phyloP scores from a whole-genome alignment of 2,113 vertebrate genomes.

The Tachysurus fulvidraco region DNA sequence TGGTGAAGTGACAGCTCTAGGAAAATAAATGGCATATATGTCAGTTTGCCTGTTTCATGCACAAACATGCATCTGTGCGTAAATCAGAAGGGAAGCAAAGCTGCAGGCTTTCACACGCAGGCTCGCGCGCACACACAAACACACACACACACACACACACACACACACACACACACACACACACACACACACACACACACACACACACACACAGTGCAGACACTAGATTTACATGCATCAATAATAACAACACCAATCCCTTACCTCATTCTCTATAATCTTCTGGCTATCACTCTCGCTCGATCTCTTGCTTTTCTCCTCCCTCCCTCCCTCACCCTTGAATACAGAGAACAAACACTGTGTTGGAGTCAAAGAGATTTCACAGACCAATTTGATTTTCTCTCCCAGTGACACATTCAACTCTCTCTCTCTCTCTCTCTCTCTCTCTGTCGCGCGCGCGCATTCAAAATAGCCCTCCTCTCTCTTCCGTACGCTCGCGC shows the following conservation, averaged over 20 bases:
- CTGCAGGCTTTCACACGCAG: conserved; percentile 20
- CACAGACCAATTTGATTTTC: conserved; percentile 66
- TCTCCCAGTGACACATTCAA: conserved; percentile 60
- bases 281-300: conserved; percentile 43
- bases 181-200: conserved; percentile 31
- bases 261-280: conserved; percentile 70
- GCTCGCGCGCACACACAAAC: neutral
- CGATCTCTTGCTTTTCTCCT: conserved; percentile 57
- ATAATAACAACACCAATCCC: conserved; percentile 49
- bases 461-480: conserved; percentile 60
- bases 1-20: conserved; percentile 45
- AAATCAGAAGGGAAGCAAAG: conserved; percentile 8
- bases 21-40: conserved; percentile 36
- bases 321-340: conserved; percentile 53
- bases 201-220: conserved; percentile 51
- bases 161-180: conserved; percentile 37
- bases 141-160: conserved; percentile 40
- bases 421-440: conserved; percentile 44
- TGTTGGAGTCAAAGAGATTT: conserved; percentile 75
- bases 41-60: conserved; percentile 44
- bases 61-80: conserved; percentile 47
- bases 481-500: conserved; percentile 42
- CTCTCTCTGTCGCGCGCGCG: conserved; percentile 13
- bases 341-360: conserved; percentile 59
- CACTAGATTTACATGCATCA: conserved; percentile 59